phyloP scores from a whole-genome alignment of 2,113 vertebrate genomes.

The Bubalus kerabau region DNA sequence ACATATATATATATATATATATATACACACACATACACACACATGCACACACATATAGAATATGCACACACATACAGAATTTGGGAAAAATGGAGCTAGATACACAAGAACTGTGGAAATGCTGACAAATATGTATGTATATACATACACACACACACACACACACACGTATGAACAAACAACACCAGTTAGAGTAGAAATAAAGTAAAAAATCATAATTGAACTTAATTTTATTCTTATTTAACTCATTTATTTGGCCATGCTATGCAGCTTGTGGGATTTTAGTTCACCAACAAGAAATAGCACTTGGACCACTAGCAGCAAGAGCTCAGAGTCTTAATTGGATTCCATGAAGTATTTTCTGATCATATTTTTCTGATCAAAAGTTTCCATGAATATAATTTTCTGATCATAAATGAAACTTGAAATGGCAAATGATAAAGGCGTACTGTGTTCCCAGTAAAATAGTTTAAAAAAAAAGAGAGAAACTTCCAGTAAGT shows the following conservation, averaged over 20 bases:
- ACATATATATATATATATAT: neutral
- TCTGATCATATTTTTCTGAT: neutral
- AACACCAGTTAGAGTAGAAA: neutral
- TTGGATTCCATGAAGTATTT: neutral
- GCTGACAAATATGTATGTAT: too few relatives aligned
- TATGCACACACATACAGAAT: too few relatives aligned
- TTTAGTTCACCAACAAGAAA: neutral
- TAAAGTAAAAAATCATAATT: neutral
- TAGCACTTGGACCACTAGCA: neutral
- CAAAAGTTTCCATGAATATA: neutral
- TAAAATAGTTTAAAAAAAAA: neutral
- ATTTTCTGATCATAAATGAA: neutral
- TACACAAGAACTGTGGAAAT: too few relatives aligned
- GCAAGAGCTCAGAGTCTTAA: neutral
- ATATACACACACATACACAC: neutral
- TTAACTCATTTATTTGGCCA: neutral
- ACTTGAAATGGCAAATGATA: neutral
- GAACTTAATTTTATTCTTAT: neutral
- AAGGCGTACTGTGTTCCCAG: neutral
- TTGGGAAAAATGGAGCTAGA: too few relatives aligned
- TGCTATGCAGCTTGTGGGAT: neutral
- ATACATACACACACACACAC: neutral
- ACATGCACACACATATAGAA: too few relatives aligned
- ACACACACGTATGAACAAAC: neutral
- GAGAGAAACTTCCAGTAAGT: neutral